Base-by-base conservation (phyloP, 2,888 invertebrate genomes). In the Petrolisthes manimaculis region DNA sequence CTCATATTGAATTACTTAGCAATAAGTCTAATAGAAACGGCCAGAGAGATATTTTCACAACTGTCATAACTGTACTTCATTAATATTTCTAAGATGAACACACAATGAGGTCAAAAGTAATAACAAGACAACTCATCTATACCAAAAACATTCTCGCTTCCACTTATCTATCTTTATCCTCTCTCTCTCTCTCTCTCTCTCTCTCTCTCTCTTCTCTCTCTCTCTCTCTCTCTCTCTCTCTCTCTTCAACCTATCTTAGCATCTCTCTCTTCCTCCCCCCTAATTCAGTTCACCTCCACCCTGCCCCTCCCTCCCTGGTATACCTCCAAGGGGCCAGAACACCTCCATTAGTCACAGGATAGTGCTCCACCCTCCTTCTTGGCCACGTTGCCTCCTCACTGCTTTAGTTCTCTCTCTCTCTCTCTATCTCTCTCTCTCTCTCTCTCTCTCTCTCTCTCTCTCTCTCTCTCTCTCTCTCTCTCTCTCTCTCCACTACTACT, bases 311-410 rank as follows among this genome's bases (percentile, higher is more conserved):
- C 37, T n/a, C 54, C 18, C 54, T 81, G 12, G 18, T n/a, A n/a
- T 71, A 18, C 9, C 71, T n/a, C 5, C 9, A n/a, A 71, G 9
- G 8, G 71, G 71, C n/a, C 71, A 12, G 71, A 71, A 71, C 71
- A 71, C 71, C 71, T n/a, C 71, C 71, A 71, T 71, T 71, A 71
- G 71, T 71, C 71, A 71, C 71, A 71, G 71, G 5, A 6, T 71
- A n/a, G 12, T n/a, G 71, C 71, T 71, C 71, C 71, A 71, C 71
- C 71, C 71, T 14, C 71, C 71, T 71, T 71, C 18, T 71, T 18
- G 18, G 5, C n/a, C n/a, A n/a, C n/a, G 71, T 71, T 71, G 8
- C 71, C 71, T 18, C n/a, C 53, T 78, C 54, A 53, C 54, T 78
- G 6, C 18, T 14, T 18, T 18, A 5, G 14, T 78, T 79, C 55